A percentile compares a stretch with the other conserved stretches of the same genome.
These are phyloP conservation scores for Oncorhynchus clarkii DNA, from an alignment of 2,113 vertebrate species.

Conservation along the genomic window DNA sequence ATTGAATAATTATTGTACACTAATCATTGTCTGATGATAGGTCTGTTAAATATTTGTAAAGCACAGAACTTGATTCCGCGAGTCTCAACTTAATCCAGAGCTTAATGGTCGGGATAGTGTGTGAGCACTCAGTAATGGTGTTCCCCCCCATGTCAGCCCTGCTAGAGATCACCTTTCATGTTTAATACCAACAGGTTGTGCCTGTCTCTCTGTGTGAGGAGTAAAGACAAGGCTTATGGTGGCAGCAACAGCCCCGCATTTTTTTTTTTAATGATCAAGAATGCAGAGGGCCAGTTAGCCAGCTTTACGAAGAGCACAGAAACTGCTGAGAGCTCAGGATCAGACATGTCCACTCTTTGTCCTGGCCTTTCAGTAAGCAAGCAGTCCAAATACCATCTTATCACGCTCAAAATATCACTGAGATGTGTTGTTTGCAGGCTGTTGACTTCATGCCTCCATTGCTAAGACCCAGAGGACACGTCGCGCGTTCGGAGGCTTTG, in stretches of 20 bases:
- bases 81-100: neutral
- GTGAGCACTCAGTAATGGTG: neutral
- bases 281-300: neutral
- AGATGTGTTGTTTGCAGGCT: neutral
- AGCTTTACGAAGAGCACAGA: neutral
- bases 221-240: slow-evolving; percentile 2
- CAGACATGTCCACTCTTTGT: neutral
- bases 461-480: neutral
- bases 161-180: slow-evolving; percentile 20
- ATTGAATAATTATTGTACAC: too few species aligned
- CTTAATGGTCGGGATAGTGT: too few species aligned
- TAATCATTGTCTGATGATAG: too few species aligned
- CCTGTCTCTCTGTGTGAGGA: neutral
- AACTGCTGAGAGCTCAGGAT: neutral
- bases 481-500: neutral
- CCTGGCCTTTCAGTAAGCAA: neutral
- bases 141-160: neutral
- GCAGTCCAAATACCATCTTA: neutral
- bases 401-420: neutral
- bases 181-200: neutral
- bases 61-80: neutral
- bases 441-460: neutral
- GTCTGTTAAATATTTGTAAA: too few species aligned
- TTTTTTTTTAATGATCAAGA: neutral
- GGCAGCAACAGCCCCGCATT: neutral